Conservation (phyloP, 2,888 invertebrate species). For the Dolichomitus sp. region DNA sequence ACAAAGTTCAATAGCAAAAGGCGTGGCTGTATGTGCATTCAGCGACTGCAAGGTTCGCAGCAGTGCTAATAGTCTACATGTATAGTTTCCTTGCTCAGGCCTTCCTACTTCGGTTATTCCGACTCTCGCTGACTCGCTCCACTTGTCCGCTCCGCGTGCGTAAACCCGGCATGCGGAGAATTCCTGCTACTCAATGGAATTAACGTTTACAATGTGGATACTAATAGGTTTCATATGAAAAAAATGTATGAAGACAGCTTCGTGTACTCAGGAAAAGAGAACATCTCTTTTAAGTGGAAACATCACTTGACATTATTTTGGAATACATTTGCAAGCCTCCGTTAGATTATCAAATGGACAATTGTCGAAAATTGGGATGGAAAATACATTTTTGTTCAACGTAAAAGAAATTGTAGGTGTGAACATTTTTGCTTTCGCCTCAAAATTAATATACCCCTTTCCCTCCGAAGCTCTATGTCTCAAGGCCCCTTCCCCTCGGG, state of each 20-base stretch:
- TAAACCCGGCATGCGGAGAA: neutral
- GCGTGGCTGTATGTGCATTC: slow-evolving; percentile 41
- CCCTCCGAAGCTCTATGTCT: too few relatives aligned
- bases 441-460: too few relatives aligned
- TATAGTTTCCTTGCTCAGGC: slow-evolving; percentile 6
- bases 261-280: too few relatives aligned
- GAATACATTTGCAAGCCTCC: too few relatives aligned
- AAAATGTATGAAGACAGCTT: neutral
- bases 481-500: too few relatives aligned
- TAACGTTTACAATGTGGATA: slow-evolving; percentile 24
- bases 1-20: slow-evolving; percentile 63
- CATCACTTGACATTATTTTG: too few relatives aligned
- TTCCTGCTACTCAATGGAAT: slow-evolving; percentile 22
- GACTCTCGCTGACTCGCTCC: slow-evolving; percentile 47
- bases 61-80: neutral
- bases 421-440: too few relatives aligned
- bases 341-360: too few relatives aligned
- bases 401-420: too few relatives aligned
- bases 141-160: slow-evolving; percentile 27
- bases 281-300: too few relatives aligned
- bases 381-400: too few relatives aligned
- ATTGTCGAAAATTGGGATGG: too few relatives aligned
- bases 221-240: neutral
- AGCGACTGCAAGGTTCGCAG: slow-evolving; percentile 50
- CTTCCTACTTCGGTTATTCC: neutral